phyloP scores from a whole-genome alignment of 2,888 invertebrate species.

The Drosophila colorata region DNA sequence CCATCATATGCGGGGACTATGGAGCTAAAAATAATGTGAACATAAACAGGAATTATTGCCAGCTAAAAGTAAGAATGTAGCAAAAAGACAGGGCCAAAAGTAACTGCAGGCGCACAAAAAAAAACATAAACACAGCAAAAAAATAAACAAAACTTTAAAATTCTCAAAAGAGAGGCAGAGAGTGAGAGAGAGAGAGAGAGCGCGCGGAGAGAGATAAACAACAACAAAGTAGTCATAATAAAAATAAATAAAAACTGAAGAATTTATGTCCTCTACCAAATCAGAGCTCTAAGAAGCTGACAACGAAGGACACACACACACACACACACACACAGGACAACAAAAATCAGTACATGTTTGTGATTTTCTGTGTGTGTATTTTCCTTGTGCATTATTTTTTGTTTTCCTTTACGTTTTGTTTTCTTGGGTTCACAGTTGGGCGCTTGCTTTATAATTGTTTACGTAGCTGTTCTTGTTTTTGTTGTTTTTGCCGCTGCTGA shows the following conservation, averaged over 20 bases:
- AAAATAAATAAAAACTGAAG: conserved; percentile 73
- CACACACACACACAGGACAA: conserved; percentile 15
- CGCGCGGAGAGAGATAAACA: conserved; percentile 37
- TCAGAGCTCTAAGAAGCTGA: conserved; percentile 33
- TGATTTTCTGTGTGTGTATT: conserved; percentile 43
- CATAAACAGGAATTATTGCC: conserved; percentile 77
- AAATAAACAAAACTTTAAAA: conserved; percentile 7
- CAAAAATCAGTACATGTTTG: conserved; percentile 54
- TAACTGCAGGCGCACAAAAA: conserved; percentile 13
- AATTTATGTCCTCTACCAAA: conserved; percentile 59
- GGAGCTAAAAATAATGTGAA: conserved; percentile 70
- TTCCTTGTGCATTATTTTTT: neutral
- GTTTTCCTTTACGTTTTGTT: conserved; percentile 16
- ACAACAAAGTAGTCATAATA: conserved; percentile 70
- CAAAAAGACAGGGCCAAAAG: conserved; percentile 22
- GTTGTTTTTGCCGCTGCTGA: conserved; percentile 35
- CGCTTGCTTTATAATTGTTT: conserved; percentile 54
- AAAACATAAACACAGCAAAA: conserved; percentile 7
- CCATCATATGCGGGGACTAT: conserved; percentile 35
- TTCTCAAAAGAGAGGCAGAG: neutral
- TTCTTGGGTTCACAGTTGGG: conserved; percentile 37
- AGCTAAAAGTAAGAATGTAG: conserved; percentile 57
- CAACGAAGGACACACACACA: conserved; percentile 21
- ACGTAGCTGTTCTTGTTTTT: conserved; percentile 27
- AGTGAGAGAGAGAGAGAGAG: neutral